phyloP scores from a whole-genome alignment of 2,113 vertebrate species.

The Cyprinodon brontotheroides region DNA sequence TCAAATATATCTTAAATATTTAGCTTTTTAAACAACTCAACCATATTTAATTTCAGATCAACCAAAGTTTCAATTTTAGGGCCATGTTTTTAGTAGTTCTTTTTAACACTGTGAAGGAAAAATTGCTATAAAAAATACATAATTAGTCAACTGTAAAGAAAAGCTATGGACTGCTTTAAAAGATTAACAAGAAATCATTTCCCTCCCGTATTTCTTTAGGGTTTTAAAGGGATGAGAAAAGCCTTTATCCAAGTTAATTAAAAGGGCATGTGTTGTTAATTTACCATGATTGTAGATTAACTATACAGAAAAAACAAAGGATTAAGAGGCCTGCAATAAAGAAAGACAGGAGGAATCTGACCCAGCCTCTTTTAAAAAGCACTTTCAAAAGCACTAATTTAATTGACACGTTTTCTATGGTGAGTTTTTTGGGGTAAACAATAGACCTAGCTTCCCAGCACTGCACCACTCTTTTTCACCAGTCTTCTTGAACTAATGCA shows the following conservation, averaged over 20 bases:
- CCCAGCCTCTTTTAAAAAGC: not conserved
- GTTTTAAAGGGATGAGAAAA: not conserved
- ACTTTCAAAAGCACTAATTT: not conserved
- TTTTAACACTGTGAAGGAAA: not conserved
- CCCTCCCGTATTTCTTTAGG: not conserved
- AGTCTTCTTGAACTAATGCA: conserved; percentile 22
- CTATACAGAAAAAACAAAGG: not conserved
- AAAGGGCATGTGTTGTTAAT: not conserved
- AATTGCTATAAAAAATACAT: not conserved
- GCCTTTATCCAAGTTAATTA: not conserved
- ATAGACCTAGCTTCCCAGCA: not conserved
- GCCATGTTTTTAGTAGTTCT: not conserved
- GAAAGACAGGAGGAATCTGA: not conserved
- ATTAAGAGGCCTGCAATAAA: not conserved
- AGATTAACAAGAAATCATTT: not conserved
- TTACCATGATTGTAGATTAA: not conserved
- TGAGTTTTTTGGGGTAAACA: not conserved
- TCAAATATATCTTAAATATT: too few species aligned
- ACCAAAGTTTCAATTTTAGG: too few species aligned
- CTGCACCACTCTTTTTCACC: not conserved
- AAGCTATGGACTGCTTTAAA: not conserved
- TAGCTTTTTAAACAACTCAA: too few species aligned
- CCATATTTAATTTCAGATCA: too few species aligned
- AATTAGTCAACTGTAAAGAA: not conserved
- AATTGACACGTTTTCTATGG: not conserved